These are phyloP conservation scores for Conger conger DNA, from an alignment of 2,113 vertebrate genomes.

Conservation along the genomic window DNA sequence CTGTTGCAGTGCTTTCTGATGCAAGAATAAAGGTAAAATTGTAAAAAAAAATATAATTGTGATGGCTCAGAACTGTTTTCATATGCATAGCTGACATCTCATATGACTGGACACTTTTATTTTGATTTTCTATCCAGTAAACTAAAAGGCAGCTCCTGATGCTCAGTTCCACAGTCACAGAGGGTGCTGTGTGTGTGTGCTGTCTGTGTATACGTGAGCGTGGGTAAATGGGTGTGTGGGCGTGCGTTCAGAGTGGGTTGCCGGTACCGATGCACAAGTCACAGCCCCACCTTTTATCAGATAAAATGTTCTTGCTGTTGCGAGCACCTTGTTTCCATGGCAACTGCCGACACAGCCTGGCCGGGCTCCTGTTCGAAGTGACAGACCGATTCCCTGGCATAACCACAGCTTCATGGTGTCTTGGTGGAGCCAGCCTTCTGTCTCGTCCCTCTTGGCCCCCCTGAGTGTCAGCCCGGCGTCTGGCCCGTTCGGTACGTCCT, in stretches of 20 bases:
- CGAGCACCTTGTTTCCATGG: slow-evolving; percentile 25
- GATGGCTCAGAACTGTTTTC: neutral
- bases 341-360: slow-evolving; percentile 18
- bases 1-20: neutral
- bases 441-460: neutral
- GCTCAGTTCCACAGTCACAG: neutral
- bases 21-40: neutral
- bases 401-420: neutral
- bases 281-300: slow-evolving; percentile 4
- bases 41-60: neutral
- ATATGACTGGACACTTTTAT: neutral
- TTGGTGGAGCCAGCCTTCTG: neutral
- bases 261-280: neutral
- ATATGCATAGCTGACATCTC: neutral
- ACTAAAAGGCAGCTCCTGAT: neutral
- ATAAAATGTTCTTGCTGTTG: slow-evolving; percentile 7
- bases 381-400: slow-evolving; percentile 11
- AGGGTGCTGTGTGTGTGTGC: neutral
- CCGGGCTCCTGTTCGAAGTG: slow-evolving; percentile 6
- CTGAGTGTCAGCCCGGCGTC: neutral
- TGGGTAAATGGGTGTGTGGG: neutral
- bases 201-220: no score
- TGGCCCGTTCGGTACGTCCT: neutral
- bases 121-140: neutral
- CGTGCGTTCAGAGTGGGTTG: neutral